These are phyloP conservation scores for Volucella inanis DNA, from an alignment of 2,888 invertebrate genomes.

Conservation along the genomic window DNA sequence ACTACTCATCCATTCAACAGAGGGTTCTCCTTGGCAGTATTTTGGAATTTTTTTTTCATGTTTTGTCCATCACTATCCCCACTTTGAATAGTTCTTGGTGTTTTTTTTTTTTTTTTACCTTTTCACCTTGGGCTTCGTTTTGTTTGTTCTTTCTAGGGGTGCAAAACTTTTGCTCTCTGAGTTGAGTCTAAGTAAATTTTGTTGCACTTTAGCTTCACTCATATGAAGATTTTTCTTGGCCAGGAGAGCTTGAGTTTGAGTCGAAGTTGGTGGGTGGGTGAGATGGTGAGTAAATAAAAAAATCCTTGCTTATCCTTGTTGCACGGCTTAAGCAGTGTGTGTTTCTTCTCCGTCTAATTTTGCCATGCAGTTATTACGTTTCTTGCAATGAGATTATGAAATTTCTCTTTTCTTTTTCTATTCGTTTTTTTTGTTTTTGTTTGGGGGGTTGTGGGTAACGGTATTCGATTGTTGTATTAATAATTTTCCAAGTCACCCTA, in stretches of 20 bases:
- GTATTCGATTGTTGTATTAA: conserved; percentile 71
- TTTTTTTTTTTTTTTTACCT: conserved; percentile 14
- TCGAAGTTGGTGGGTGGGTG: not conserved
- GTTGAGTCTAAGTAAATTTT: not conserved
- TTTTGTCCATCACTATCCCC: conserved; percentile 15
- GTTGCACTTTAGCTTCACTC: conserved; percentile 28
- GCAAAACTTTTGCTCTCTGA: conserved; percentile 27
- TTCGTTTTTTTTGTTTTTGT: too few relatives aligned
- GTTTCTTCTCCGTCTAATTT: conserved; percentile 42
- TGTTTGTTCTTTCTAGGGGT: conserved; percentile 17
- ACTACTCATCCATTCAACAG: conserved; percentile 51
- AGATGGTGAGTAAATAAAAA: conserved; percentile 34
- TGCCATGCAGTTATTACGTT: conserved; percentile 68
- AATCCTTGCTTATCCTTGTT: conserved; percentile 47
- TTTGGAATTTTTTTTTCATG: conserved; percentile 12
- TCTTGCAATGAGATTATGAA: conserved; percentile 69
- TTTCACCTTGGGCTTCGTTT: conserved; percentile 34
- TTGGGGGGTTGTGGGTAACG: conserved; percentile 51
- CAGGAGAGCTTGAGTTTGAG: not conserved
- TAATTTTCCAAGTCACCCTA: conserved; percentile 47
- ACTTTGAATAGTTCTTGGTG: conserved; percentile 36
- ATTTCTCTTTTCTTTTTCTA: conserved; percentile 41
- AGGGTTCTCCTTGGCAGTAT: conserved; percentile 51
- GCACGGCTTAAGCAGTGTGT: conserved; percentile 14
- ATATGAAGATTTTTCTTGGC: conserved; percentile 25